These are phyloP conservation scores for Mycetomoellerius zeteki DNA, from an alignment of 1,140 invertebrate species.

Conservation along the genomic window DNA sequence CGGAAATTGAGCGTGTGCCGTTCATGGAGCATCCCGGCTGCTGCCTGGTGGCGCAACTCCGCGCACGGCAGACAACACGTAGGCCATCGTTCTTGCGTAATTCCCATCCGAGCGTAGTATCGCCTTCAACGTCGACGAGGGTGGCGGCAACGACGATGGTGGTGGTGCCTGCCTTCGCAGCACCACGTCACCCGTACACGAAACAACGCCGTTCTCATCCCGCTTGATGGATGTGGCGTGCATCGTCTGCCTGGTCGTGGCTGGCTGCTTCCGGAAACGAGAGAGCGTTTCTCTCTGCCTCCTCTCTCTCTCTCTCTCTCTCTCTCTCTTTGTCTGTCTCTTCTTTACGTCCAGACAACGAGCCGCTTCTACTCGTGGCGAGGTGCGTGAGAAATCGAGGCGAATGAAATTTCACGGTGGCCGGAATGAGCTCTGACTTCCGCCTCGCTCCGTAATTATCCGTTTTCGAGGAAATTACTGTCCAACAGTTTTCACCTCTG, in stretches of 20 bases:
- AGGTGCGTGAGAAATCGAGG: slow-evolving; percentile 55
- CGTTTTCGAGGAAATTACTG: slow-evolving; percentile 44
- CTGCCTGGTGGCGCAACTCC: background rate
- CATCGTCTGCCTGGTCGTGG: slow-evolving; percentile 67
- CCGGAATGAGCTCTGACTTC: slow-evolving; percentile 38
- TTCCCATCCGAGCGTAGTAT: slow-evolving; percentile 68
- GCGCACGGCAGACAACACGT: slow-evolving; percentile 52
- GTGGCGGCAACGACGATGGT: background rate
- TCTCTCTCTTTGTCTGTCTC: background rate
- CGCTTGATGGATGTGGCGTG: slow-evolving; percentile 76
- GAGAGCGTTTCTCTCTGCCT: slow-evolving; percentile 2
- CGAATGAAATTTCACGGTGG: slow-evolving; percentile 60
- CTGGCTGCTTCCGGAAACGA: slow-evolving; percentile 65
- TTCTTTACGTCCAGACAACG: background rate
- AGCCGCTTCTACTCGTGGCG: slow-evolving; percentile 23
- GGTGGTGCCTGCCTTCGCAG: slow-evolving; percentile 36
- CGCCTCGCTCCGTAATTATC: slow-evolving; percentile 49
- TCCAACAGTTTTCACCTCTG: slow-evolving; percentile 9
- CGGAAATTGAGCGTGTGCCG: slow-evolving; percentile 48
- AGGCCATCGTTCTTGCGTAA: slow-evolving; percentile 69
- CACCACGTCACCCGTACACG: slow-evolving; percentile 68
- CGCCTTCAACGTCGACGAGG: slow-evolving; percentile 35
- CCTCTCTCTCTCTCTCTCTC: background rate
- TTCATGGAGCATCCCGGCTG: slow-evolving; percentile 26
- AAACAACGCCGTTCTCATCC: slow-evolving; percentile 76